These are phyloP conservation scores for Rhegmatorhina hoffmannsi DNA, from an alignment of 2,113 vertebrate species.

Conservation along the genomic window DNA sequence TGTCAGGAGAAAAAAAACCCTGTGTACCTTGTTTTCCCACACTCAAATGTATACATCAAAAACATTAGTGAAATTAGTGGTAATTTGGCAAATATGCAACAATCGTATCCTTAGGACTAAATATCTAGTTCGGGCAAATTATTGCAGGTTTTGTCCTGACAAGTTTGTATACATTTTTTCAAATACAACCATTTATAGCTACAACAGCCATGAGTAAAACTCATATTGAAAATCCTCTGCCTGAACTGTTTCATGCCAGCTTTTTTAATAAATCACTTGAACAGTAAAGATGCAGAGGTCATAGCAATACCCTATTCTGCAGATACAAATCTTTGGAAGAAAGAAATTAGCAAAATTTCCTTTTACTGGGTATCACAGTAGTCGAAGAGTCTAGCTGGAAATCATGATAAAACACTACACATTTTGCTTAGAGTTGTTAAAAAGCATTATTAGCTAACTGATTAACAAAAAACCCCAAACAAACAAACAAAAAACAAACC, in stretches of 20 bases:
- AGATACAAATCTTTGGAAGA: slow-evolving; percentile 10
- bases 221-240: background rate
- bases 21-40: background rate
- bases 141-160: background rate
- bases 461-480: background rate
- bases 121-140: background rate
- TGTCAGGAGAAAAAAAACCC: background rate
- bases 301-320: background rate
- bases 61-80: background rate
- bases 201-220: background rate
- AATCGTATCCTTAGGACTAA: background rate
- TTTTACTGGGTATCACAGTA: background rate
- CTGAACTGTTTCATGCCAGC: background rate
- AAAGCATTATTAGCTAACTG: slow-evolving; percentile 22
- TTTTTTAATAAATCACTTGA: slow-evolving; percentile 24
- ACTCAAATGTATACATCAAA: background rate
- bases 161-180: background rate
- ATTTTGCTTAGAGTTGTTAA: background rate
- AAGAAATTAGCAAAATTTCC: slow-evolving; percentile 15
- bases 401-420: background rate
- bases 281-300: slow-evolving; percentile 4
- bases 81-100: background rate
- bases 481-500: too few species aligned
- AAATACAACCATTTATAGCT: background rate
- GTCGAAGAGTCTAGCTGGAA: slow-evolving; percentile 11